Evolutionary conservation across 2,797 vertebrate genomes (phyloP).

Genomic region (Sparidentex hasta): DNA sequence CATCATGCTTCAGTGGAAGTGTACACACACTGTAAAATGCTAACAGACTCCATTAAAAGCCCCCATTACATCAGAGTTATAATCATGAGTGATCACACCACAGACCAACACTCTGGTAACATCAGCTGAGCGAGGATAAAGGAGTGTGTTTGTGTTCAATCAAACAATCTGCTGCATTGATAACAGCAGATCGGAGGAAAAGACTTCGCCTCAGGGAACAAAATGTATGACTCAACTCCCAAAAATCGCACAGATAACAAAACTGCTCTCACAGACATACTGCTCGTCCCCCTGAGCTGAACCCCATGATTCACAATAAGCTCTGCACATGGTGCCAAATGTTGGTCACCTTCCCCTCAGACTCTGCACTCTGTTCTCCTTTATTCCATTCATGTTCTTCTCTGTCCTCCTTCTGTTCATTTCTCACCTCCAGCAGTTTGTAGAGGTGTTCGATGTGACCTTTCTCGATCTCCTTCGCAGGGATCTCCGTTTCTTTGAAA

Average conservation of each 20-base stretch:
- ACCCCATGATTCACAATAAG: slow-evolving; percentile 58
- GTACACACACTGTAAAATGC: not conserved
- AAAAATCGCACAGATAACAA: not conserved
- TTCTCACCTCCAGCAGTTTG: slow-evolving; percentile 92
- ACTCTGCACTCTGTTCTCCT: not conserved
- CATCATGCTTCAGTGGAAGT: not conserved
- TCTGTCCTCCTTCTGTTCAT: not conserved
- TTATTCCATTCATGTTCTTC: not conserved
- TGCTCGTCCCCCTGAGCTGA: slow-evolving; percentile 24
- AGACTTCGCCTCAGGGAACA: slow-evolving; percentile 32
- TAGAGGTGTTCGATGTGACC: slow-evolving; percentile 92
- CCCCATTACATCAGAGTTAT: slow-evolving; percentile 20
- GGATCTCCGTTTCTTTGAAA: slow-evolving; percentile 99
- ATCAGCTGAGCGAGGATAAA: slow-evolving; percentile 69
- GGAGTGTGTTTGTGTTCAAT: slow-evolving; percentile 46
- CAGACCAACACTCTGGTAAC: not conserved
- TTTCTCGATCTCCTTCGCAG: slow-evolving; percentile 93
- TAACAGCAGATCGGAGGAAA: not conserved
- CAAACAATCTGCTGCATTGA: slow-evolving; percentile 53
- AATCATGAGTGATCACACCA: not conserved
- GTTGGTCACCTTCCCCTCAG: not conserved
- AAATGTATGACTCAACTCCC: not conserved
- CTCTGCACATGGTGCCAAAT: slow-evolving; percentile 8
- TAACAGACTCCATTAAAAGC: not conserved
- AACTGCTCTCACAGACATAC: not conserved